phyloP scores from a whole-genome alignment of 2,113 vertebrate genomes.

The Grammomys dolichurus region DNA sequence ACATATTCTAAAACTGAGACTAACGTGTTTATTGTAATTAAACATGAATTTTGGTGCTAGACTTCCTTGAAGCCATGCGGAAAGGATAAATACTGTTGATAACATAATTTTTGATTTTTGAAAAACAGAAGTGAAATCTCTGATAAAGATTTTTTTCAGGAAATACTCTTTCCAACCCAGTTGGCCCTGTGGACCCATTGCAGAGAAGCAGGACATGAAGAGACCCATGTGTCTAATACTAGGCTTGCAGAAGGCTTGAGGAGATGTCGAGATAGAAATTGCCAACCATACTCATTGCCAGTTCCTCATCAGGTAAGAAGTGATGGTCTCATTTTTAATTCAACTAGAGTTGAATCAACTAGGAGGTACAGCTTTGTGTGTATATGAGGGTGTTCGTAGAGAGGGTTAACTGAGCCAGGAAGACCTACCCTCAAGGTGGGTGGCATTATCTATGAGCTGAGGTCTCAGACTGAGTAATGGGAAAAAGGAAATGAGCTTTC shows the following conservation, averaged over 20 bases:
- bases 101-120: background rate
- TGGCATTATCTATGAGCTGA: background rate
- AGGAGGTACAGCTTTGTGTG: background rate
- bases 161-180: background rate
- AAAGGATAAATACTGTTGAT: background rate
- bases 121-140: constrained; percentile 9
- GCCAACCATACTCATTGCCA: background rate
- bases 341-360: background rate
- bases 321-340: background rate
- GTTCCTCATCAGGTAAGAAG: background rate
- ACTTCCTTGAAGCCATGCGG: background rate
- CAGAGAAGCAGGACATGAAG: background rate
- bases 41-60: background rate
- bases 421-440: background rate
- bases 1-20: background rate
- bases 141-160: background rate
- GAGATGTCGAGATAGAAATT: background rate
- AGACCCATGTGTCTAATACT: background rate
- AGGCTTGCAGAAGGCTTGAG: background rate
- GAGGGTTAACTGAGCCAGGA: background rate
- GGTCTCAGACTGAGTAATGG: background rate
- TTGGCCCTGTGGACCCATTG: background rate
- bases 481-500: background rate
- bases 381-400: background rate
- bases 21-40: background rate